Evolutionary conservation across 1,140 invertebrate species (phyloP).

Genomic region (Oedothorax gibbosus): DNA sequence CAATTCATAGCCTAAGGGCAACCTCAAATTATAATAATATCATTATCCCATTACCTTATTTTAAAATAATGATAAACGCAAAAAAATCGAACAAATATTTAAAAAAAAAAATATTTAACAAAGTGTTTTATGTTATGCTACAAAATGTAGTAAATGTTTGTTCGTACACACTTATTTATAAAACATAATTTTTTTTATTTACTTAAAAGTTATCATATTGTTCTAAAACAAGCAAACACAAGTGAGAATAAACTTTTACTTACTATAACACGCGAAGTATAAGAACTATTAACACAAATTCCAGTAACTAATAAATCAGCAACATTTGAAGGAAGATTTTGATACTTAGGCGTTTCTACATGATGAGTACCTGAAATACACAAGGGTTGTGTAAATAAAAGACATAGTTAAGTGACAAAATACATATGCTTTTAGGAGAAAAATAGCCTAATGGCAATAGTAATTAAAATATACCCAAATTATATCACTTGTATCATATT

Average conservation of each 20-base stretch:
- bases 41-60: no score
- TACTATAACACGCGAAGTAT: constrained; percentile 90
- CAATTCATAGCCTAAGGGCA: no score
- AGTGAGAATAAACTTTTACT: constrained; percentile 10
- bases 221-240: neutral
- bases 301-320: constrained; percentile 86
- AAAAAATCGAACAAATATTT: no score
- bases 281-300: constrained; percentile 95
- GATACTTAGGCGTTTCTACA: constrained; percentile 76
- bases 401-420: neutral
- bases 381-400: constrained; percentile 18
- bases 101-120: no score
- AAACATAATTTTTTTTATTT: no score
- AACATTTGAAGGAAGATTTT: constrained; percentile 83
- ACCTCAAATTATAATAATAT: no score
- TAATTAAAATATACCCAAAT: no score
- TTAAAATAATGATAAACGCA: no score
- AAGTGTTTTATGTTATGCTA: no score
- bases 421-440: neutral
- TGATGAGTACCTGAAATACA: constrained; percentile 43
- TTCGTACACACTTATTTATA: neutral
- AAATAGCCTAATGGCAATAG: no score
- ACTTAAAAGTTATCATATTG: no score
- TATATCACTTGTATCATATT: no score
- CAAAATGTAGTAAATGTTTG: neutral